phyloP scores from a whole-genome alignment of 2,113 vertebrate genomes.

The Hirundichthys speculiger region DNA sequence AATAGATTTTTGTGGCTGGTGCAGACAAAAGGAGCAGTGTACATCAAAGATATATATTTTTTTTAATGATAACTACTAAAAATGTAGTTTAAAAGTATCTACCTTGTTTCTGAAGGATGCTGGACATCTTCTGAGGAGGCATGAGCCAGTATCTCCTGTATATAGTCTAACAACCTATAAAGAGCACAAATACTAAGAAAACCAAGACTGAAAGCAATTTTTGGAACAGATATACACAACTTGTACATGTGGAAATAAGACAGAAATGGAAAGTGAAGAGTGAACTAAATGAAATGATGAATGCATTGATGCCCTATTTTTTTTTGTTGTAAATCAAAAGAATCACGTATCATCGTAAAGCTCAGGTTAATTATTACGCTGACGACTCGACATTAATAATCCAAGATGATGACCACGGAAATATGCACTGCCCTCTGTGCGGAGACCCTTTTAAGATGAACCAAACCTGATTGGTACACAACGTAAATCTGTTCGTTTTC shows the following conservation, averaged over 20 bases:
- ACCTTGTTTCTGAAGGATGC: slow-evolving; percentile 27
- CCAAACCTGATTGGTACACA: too few species aligned
- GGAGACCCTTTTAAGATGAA: too few species aligned
- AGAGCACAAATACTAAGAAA: slow-evolving; percentile 73
- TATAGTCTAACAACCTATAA: slow-evolving; percentile 71
- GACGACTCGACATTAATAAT: too few species aligned
- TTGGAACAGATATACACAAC: not conserved
- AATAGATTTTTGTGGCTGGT: too few species aligned
- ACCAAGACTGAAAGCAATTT: slow-evolving; percentile 33
- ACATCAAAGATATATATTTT: not conserved
- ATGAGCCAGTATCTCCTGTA: slow-evolving; percentile 36
- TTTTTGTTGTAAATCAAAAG: too few species aligned
- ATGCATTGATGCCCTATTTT: too few species aligned
- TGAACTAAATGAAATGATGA: slow-evolving; percentile 3
- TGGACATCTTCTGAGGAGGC: slow-evolving; percentile 28
- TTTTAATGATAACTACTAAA: not conserved
- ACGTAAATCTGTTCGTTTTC: too few species aligned
- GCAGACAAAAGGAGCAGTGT: not conserved
- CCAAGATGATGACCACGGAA: too few species aligned
- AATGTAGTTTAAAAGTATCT: not conserved
- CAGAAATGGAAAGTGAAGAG: not conserved
- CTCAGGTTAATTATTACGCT: too few species aligned
- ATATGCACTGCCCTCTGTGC: too few species aligned
- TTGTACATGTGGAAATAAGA: not conserved
- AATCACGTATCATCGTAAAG: too few species aligned